These are phyloP conservation scores for Mormyrus hasselquistii DNA, from an alignment of 2,797 vertebrate species.

Conservation along the genomic window DNA sequence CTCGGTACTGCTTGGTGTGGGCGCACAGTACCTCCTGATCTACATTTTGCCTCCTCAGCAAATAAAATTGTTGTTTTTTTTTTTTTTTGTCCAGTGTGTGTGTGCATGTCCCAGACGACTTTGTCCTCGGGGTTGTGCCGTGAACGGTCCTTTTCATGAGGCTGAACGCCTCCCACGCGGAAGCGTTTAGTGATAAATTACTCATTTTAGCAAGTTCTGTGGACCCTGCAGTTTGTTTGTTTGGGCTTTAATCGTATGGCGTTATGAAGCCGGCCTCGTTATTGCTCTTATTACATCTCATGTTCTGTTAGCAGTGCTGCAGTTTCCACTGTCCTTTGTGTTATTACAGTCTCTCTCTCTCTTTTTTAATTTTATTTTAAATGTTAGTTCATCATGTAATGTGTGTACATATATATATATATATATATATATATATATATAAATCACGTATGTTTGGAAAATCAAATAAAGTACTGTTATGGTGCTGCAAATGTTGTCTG, in stretches of 20 bases:
- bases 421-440: background rate
- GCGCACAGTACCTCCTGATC: background rate
- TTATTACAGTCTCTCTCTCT: background rate
- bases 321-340: background rate
- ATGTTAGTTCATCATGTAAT: constrained; percentile 4
- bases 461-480: constrained; percentile 12
- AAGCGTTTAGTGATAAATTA: background rate
- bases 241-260: background rate
- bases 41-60: background rate
- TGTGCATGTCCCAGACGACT: background rate
- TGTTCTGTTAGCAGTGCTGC: background rate
- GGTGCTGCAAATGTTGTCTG: background rate
- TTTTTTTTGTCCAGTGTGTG: background rate
- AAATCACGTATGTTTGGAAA: constrained; percentile 5
- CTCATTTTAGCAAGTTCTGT: background rate
- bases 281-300: background rate
- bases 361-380: background rate
- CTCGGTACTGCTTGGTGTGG: background rate
- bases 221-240: background rate
- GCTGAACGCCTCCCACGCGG: background rate
- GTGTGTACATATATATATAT: background rate
- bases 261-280: background rate
- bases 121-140: background rate
- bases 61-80: background rate
- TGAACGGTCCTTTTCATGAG: background rate